Conservation (phyloP, 2,888 invertebrate species). For the Mantis religiosa region DNA sequence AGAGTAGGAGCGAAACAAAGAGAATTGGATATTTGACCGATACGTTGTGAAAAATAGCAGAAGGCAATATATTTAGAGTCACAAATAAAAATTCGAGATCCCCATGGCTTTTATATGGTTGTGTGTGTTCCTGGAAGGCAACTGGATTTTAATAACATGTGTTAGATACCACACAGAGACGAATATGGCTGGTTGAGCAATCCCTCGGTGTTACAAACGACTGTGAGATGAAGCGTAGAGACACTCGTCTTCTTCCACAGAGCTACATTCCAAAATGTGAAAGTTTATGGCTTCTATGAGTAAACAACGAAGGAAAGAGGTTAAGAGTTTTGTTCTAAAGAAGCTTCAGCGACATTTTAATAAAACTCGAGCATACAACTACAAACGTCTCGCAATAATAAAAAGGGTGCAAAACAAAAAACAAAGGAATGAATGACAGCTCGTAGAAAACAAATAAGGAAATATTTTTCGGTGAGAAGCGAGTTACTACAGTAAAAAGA, state of each 20-base stretch:
- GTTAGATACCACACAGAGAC: not conserved
- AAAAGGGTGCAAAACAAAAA: not conserved
- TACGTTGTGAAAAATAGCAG: too few species aligned
- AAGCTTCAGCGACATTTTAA: constrained; percentile 10
- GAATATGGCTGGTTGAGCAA: not conserved
- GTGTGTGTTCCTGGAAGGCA: not conserved
- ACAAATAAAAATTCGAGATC: not conserved
- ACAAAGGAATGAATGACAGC: constrained; percentile 13
- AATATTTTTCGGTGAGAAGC: not conserved
- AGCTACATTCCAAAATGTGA: not conserved
- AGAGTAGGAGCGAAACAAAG: too few species aligned
- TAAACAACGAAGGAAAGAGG: not conserved
- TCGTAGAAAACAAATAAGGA: constrained; percentile 11
- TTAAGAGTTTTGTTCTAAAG: not conserved
- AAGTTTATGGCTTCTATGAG: constrained; percentile 9
- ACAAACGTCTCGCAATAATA: not conserved
- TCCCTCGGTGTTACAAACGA: not conserved
- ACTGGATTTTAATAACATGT: not conserved
- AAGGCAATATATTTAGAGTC: not conserved
- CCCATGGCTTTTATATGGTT: not conserved
- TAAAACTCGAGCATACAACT: not conserved
- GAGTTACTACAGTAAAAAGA: not conserved
- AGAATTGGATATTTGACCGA: too few species aligned
- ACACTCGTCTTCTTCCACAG: not conserved
- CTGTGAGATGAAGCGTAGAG: not conserved